Evolutionary conservation across 2,797 vertebrate species (phyloP).

Genomic region (Apodemus agrarius): DNA sequence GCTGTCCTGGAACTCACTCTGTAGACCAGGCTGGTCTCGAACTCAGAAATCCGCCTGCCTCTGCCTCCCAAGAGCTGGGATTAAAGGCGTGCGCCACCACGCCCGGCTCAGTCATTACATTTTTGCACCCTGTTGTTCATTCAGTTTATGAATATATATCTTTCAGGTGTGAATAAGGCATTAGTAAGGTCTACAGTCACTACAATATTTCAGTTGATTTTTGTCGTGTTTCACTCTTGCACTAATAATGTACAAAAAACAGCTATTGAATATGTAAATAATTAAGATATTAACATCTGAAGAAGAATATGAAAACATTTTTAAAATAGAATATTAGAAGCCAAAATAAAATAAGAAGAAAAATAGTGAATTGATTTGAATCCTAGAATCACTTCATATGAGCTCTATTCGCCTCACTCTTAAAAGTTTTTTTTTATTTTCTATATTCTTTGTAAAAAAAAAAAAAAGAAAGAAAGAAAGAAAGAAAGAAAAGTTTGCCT

Average conservation of each 20-base stretch:
- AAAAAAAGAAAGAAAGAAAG: too few species aligned
- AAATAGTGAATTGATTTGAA: not conserved
- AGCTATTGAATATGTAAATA: not conserved
- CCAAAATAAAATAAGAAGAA: not conserved
- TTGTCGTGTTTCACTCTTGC: not conserved
- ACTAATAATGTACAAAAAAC: constrained; percentile 25
- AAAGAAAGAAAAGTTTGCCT: too few species aligned
- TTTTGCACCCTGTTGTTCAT: not conserved
- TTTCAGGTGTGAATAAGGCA: not conserved
- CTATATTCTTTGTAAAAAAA: too few species aligned
- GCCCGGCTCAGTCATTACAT: too few species aligned
- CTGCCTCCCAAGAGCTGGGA: too few species aligned
- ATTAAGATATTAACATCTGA: not conserved
- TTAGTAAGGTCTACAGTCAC: not conserved
- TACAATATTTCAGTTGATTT: not conserved
- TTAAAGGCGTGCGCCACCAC: too few species aligned
- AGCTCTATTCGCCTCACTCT: not conserved
- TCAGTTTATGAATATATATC: not conserved
- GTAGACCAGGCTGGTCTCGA: too few species aligned
- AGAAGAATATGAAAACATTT: not conserved
- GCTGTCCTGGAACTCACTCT: too few species aligned
- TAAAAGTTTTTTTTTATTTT: not conserved
- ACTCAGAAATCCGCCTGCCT: too few species aligned
- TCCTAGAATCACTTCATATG: not conserved
- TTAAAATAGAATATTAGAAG: constrained; percentile 28